Evolutionary conservation across 2,113 vertebrate species (phyloP).

Genomic region (Scartelaos histophorus): DNA sequence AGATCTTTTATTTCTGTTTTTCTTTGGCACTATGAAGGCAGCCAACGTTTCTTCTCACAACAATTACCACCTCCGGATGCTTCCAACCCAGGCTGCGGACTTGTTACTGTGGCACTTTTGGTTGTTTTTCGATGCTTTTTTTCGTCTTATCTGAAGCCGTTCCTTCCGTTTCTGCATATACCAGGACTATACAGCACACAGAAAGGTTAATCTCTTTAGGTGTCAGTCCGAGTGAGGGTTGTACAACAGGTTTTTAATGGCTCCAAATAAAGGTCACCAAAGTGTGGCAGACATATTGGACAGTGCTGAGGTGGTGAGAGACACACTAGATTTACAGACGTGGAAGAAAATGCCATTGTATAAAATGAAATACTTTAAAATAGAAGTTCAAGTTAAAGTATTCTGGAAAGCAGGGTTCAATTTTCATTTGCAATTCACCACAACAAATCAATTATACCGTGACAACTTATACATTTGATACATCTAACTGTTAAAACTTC

Average conservation of each 20-base stretch:
- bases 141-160: not conserved
- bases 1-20: not conserved
- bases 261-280: constrained; percentile 4
- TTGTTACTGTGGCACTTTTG: not conserved
- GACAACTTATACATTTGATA: not conserved
- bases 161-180: not conserved
- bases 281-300: not conserved
- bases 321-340: not conserved
- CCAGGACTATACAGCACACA: not conserved
- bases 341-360: not conserved
- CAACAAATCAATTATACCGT: too few relatives aligned
- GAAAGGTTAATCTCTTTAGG: constrained; percentile 3
- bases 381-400: not conserved
- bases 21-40: not conserved
- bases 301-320: not conserved
- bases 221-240: not conserved
- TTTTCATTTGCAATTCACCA: too few relatives aligned
- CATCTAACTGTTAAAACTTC: too few relatives aligned
- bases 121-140: not conserved
- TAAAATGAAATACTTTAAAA: not conserved
- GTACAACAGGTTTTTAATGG: constrained; percentile 10
- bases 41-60: constrained; percentile 10
- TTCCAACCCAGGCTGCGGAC: not conserved
- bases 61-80: constrained; percentile 9
- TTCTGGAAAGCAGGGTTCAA: too few relatives aligned